Percentiles rank a stretch among this genome's conserved stretches.
Conservation (phyloP, 2,888 invertebrate species). For the Opisthograptis luteolata region DNA sequence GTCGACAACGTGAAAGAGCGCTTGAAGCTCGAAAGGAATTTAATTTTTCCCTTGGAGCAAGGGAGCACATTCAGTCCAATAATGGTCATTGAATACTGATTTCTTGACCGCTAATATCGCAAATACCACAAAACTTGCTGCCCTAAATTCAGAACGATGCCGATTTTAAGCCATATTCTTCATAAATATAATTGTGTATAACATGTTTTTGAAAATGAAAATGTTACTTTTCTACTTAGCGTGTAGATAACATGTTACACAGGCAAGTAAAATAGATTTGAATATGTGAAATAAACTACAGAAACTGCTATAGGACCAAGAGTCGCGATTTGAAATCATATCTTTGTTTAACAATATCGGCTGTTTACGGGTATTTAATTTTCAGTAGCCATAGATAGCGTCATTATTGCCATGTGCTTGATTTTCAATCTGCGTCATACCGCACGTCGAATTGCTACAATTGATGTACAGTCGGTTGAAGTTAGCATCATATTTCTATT, state of each 20-base stretch:
- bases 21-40: conserved; percentile 56
- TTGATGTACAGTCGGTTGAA: conserved; percentile 21
- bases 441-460: conserved; percentile 30
- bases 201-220: too few relatives aligned
- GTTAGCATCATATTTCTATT: background rate
- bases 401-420: conserved; percentile 13
- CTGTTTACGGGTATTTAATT: conserved; percentile 2
- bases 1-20: conserved; percentile 47
- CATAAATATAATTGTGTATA: too few relatives aligned
- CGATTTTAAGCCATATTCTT: too few relatives aligned
- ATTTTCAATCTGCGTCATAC: conserved; percentile 29
- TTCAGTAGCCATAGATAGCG: conserved; percentile 10
- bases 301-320: too few relatives aligned
- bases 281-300: too few relatives aligned
- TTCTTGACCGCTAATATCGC: conserved; percentile 41
- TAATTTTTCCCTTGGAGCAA: conserved; percentile 64
- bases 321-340: too few relatives aligned
- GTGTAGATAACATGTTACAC: too few relatives aligned
- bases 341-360: background rate
- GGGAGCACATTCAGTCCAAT: conserved; percentile 58
- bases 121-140: conserved; percentile 18
- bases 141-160: conserved; percentile 3
- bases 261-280: too few relatives aligned
- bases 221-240: too few relatives aligned
- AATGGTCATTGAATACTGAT: conserved; percentile 65